phyloP scores from a whole-genome alignment of 2,888 invertebrate genomes.

The Pandemis corylana region DNA sequence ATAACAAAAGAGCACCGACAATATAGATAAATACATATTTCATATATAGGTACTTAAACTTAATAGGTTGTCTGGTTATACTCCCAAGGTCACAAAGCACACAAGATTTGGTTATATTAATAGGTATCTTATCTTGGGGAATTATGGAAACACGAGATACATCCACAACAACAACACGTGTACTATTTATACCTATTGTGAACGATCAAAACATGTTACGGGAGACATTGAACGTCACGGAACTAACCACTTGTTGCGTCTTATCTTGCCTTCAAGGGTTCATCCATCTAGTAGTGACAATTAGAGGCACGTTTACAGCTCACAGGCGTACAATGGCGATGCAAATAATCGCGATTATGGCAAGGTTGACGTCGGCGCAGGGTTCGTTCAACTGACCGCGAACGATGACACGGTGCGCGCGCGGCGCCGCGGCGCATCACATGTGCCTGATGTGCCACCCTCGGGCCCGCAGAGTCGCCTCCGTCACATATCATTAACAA shows the following conservation, averaged over 20 bases:
- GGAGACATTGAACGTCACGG: constrained; percentile 20
- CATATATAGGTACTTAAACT: neutral
- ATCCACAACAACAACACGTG: constrained; percentile 3
- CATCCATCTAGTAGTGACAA: constrained; percentile 58
- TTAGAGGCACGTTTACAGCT: constrained; percentile 68
- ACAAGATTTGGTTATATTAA: neutral
- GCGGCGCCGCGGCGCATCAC: constrained; percentile 67
- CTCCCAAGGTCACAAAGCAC: constrained; percentile 4
- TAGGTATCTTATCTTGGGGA: constrained; percentile 10
- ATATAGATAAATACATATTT: neutral
- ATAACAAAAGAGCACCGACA: neutral
- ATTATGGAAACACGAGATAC: neutral
- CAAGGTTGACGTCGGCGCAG: constrained; percentile 82
- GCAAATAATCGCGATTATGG: constrained; percentile 84
- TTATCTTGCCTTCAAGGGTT: constrained; percentile 41
- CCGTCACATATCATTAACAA: constrained; percentile 44
- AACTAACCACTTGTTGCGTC: constrained; percentile 23
- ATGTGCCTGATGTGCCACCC: constrained; percentile 41
- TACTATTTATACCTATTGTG: neutral
- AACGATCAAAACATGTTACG: neutral
- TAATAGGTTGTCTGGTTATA: neutral
- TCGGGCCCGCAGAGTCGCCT: constrained; percentile 43
- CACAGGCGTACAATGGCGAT: constrained; percentile 75
- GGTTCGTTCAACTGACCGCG: constrained; percentile 85
- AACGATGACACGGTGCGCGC: constrained; percentile 80